Evolutionary conservation across 2,888 invertebrate species (phyloP).

Genomic region (Apotomis betuletana): DNA sequence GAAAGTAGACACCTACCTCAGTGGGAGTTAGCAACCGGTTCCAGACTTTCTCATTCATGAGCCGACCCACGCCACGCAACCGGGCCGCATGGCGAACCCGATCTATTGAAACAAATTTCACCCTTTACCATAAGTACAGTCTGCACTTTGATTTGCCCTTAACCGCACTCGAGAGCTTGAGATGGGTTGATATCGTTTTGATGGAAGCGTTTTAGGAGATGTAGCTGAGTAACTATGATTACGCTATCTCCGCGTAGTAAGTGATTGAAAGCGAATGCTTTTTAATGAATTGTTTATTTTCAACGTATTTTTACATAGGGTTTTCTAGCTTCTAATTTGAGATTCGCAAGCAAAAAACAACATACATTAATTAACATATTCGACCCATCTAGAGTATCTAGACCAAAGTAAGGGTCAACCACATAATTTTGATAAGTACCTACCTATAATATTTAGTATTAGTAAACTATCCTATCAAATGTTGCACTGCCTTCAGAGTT

Average conservation of each 20-base stretch:
- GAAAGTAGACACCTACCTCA: slow-evolving; percentile 77
- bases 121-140: slow-evolving; percentile 42
- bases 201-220: slow-evolving; percentile 7
- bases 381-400: too few species aligned
- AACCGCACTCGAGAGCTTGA: slow-evolving; percentile 1
- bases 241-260: neutral
- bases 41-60: slow-evolving; percentile 79
- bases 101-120: slow-evolving; percentile 43
- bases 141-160: slow-evolving; percentile 30
- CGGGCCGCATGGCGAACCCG: slow-evolving; percentile 51
- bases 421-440: too few species aligned
- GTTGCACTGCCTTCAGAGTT: too few species aligned
- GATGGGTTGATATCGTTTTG: slow-evolving; percentile 4
- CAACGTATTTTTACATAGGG: too few species aligned
- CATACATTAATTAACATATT: too few species aligned
- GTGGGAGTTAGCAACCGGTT: slow-evolving; percentile 76
- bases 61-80: slow-evolving; percentile 64
- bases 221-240: neutral
- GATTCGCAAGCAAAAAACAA: too few species aligned
- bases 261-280: neutral
- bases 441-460: too few species aligned
- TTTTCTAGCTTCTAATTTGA: too few species aligned
- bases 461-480: too few species aligned
- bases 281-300: too few species aligned
- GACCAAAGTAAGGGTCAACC: too few species aligned